Percentiles rank a stretch among this genome's conserved stretches.
Conservation (phyloP, 2,113 vertebrate species). For the Chionis minor region DNA sequence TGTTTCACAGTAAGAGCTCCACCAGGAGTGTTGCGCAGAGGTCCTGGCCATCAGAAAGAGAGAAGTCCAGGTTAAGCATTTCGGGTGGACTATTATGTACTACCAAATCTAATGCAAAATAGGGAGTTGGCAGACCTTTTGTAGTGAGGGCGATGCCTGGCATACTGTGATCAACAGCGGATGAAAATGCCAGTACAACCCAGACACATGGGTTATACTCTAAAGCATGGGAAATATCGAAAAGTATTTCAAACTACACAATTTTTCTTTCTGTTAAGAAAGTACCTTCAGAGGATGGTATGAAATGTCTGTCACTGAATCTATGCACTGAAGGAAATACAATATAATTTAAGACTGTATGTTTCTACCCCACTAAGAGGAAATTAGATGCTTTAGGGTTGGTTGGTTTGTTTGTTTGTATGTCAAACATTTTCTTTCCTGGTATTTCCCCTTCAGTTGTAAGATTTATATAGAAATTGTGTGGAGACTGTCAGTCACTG, state of each 20-base stretch:
- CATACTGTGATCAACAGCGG: neutral
- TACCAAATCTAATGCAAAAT: neutral
- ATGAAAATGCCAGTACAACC: neutral
- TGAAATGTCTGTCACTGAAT: neutral
- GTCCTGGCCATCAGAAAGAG: neutral
- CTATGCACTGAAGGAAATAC: neutral
- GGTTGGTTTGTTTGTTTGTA: neutral
- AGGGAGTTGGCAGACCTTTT: neutral
- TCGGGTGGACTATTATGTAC: neutral
- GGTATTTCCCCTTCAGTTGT: neutral
- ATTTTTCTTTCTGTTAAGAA: neutral
- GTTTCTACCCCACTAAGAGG: neutral
- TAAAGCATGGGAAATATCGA: neutral
- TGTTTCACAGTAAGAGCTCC: neutral
- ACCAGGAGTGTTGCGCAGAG: neutral
- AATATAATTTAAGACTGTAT: neutral
- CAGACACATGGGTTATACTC: neutral
- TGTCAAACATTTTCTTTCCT: neutral
- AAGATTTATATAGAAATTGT: neutral
- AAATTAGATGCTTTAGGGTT: neutral
- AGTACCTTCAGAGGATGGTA: neutral
- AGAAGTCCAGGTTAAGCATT: neutral
- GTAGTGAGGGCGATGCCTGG: rapidly evolving
- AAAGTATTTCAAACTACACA: neutral
- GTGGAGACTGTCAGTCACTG: neutral